phyloP scores from a whole-genome alignment of 2,113 vertebrate species.

The Pollachius pollachius region DNA sequence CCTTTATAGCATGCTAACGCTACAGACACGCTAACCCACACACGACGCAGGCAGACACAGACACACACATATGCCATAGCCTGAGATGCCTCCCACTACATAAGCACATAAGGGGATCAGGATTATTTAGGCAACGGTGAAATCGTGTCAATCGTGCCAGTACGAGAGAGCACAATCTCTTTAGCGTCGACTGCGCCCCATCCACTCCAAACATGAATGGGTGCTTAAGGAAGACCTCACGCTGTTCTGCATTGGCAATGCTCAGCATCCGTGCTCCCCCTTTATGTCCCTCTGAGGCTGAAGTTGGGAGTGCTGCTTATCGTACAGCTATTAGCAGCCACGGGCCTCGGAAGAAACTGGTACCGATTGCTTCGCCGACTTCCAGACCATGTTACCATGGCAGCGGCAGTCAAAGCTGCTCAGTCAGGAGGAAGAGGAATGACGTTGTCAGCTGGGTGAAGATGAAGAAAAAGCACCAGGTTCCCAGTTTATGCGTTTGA shows the following conservation, averaged over 20 bases:
- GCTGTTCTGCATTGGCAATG: conserved; percentile 47
- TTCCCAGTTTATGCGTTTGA: conserved; percentile 67
- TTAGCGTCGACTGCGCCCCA: conserved; percentile 22
- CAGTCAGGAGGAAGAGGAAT: conserved; percentile 73
- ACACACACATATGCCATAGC: conserved; percentile 43
- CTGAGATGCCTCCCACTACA: conserved; percentile 48
- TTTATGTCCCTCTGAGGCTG: conserved; percentile 23
- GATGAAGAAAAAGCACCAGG: conserved; percentile 46
- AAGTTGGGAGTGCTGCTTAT: conserved; percentile 59
- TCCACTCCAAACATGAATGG: conserved; percentile 44
- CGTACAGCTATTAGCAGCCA: conserved; percentile 65
- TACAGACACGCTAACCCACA: conserved; percentile 56
- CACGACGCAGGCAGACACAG: conserved; percentile 7
- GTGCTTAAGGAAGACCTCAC: conserved; percentile 31
- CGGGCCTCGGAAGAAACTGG: conserved; percentile 75
- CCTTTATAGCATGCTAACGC: conserved; percentile 42
- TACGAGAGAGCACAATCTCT: conserved; percentile 57
- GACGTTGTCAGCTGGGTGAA: conserved; percentile 65
- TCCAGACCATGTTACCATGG: conserved; percentile 79
- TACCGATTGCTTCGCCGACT: conserved; percentile 74
- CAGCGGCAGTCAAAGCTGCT: conserved; percentile 75
- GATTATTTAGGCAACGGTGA: conserved; percentile 57
- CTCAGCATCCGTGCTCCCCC: conserved; percentile 30
- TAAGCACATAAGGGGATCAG: conserved; percentile 67
- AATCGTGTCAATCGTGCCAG: conserved; percentile 57